These are phyloP conservation scores for Vireo griseus DNA, from an alignment of 2,797 vertebrate species.

Conservation along the genomic window DNA sequence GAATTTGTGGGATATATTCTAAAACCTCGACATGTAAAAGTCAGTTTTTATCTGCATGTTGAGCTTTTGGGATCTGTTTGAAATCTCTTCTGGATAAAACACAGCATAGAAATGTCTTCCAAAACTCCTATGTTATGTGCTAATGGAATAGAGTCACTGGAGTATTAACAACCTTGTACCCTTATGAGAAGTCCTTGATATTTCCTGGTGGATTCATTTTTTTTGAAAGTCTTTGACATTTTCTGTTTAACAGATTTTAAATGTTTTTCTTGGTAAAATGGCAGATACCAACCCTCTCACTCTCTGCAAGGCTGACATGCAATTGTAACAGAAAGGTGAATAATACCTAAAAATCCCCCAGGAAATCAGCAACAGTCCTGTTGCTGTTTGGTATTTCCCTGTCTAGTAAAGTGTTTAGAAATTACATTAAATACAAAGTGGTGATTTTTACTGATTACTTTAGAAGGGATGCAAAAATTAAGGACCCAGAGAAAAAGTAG, in stretches of 20 bases:
- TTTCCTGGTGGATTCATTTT: background rate
- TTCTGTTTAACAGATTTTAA: background rate
- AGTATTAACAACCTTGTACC: background rate
- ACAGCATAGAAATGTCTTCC: background rate
- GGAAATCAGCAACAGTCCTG: slow-evolving; percentile 15
- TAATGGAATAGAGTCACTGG: background rate
- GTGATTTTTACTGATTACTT: background rate
- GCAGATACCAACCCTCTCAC: background rate
- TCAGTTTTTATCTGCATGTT: background rate
- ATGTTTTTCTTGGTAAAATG: background rate
- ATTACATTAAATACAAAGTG: background rate
- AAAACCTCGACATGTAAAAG: background rate
- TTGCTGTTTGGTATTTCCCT: background rate
- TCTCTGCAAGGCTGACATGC: slow-evolving; percentile 6
- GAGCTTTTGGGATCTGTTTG: background rate
- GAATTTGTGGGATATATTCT: background rate
- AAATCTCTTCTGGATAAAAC: background rate
- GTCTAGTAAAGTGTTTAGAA: background rate
- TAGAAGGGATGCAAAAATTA: background rate
- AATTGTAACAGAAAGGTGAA: slow-evolving; percentile 14
- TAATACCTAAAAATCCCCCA: background rate
- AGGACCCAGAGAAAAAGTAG: background rate
- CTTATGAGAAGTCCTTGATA: background rate
- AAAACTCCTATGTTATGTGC: background rate
- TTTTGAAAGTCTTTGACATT: background rate